Percentiles rank a stretch among this genome's conserved stretches.
Evolutionary conservation across 2,113 vertebrate genomes (phyloP).

Genomic region (Nettapus auritus): DNA sequence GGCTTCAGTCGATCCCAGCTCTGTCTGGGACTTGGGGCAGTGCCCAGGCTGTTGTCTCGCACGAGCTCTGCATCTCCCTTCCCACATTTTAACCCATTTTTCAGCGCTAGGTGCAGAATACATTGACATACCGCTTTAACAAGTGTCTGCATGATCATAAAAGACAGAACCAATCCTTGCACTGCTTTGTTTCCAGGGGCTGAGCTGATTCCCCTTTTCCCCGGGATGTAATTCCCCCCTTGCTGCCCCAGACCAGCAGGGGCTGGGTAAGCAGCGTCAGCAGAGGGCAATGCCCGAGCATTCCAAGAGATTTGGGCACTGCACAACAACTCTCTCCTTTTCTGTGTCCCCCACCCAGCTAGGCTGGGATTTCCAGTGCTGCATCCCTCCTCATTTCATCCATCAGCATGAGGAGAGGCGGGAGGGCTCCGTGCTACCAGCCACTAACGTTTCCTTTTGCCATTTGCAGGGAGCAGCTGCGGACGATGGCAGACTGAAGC

Average conservation of each 20-base stretch:
- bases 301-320: background rate
- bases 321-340: background rate
- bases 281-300: accelerated
- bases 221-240: accelerated
- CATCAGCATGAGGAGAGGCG: accelerated
- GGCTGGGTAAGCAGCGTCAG: background rate
- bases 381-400: background rate
- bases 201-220: background rate
- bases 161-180: background rate
- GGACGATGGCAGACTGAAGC: conserved; percentile 86
- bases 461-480: conserved; percentile 89
- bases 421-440: background rate
- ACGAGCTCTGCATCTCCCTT: background rate
- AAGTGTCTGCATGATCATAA: background rate
- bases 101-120: accelerated
- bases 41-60: background rate
- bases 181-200: background rate
- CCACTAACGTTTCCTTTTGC: background rate
- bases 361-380: background rate
- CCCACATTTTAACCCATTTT: background rate
- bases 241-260: background rate
- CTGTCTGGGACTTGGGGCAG: accelerated
- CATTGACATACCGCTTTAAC: background rate
- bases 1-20: background rate
- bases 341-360: background rate